Base-by-base conservation (phyloP, 2,888 invertebrate species). In the Scelioninae gen. 1 region DNA sequence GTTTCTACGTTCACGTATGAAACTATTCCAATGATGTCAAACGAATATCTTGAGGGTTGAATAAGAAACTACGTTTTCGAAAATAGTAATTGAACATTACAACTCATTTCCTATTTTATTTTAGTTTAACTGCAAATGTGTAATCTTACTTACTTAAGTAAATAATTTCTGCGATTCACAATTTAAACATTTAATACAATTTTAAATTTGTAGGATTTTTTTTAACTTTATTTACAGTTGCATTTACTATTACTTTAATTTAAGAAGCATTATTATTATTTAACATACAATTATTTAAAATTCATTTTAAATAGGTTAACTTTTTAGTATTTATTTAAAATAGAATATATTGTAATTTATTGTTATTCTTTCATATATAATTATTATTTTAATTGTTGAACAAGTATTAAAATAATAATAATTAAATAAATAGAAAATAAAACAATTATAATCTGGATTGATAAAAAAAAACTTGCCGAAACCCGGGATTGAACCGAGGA, bases 401-500 rank as follows among this genome's bases (percentile, higher is more conserved):
- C 1, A 23, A 2, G 23, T 23, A 23, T 23, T 1, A 38, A 38
- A 38, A 4, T 10, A 38, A 10, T 38, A 10, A 11, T 10, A 38
- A 38, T 34, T 7, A 34, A 7, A 34, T 8, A 38, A 38, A 10
- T 4, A 11, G 11, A 38, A n/a, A n/a, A n/a, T 1, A 38, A 38
- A 38, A 4, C 1, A 38, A 10, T 38, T 4, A 11, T 10, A 38
- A 38, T 34, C n/a, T n/a, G n/a, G n/a, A n/a, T n/a, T n/a, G n/a
- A n/a, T 11, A 45, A 31, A 55, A 10, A 55, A 55, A 55, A 55
- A 55, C 10, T 55, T 55, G 55, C 55, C 55, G 55, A 31, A 55
- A 55, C 55, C 55, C 55, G 55, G 55, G 55, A 31, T 55, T 13
- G 32, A 55, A 55, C 55, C 55, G 32, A n/a, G n/a, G n/a, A n/a